These are phyloP conservation scores for Chlorocebus sabaeus DNA, from an alignment of 2,113 vertebrate species.

Conservation along the genomic window DNA sequence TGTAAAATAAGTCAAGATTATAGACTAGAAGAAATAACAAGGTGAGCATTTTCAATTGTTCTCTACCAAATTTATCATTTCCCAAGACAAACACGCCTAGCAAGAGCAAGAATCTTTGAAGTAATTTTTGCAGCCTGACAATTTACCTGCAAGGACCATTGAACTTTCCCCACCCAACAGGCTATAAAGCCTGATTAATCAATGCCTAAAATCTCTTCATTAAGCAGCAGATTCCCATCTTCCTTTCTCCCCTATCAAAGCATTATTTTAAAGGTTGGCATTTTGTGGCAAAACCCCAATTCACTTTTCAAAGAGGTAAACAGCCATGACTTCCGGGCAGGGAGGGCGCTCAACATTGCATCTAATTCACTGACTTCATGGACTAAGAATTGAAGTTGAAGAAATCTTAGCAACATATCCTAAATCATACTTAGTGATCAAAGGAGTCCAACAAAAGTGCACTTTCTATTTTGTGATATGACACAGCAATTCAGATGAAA, in stretches of 20 bases:
- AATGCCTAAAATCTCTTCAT: conserved; percentile 13
- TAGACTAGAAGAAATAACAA: conserved; percentile 6
- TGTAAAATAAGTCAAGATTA: neutral
- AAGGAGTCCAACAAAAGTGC: neutral
- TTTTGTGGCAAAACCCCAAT: conserved; percentile 41
- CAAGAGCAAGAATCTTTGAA: neutral
- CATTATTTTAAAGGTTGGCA: neutral
- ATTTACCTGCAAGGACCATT: neutral
- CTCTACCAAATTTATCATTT: conserved; percentile 5
- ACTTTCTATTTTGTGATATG: neutral
- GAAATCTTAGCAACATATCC: neutral
- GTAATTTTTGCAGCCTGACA: neutral
- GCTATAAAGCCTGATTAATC: conserved; percentile 8
- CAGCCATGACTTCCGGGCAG: neutral
- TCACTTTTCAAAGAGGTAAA: conserved; percentile 38
- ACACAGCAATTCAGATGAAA: conserved; percentile 28
- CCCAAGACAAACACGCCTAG: neutral
- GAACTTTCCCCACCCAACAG: neutral
- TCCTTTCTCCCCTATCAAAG: neutral
- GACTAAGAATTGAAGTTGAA: neutral
- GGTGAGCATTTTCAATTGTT: neutral
- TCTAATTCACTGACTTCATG: neutral
- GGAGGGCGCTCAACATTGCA: neutral
- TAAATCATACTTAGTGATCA: neutral
- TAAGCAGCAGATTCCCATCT: neutral